Conservation (phyloP, 1,140 invertebrate species). For the Armadillidium nasatum region DNA sequence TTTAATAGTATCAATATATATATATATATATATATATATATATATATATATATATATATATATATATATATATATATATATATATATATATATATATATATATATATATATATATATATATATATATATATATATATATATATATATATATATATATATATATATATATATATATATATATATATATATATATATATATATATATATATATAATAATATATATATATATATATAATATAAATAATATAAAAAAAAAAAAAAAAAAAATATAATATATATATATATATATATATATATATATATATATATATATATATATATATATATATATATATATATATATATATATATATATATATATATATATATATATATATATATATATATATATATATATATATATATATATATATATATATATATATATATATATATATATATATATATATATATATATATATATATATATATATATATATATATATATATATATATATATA, state of each 20-base stretch:
- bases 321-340: slow-evolving; percentile 23
- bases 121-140: neutral
- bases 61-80: no score
- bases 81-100: no score
- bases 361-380: slow-evolving; percentile 20
- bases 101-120: neutral
- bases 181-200: neutral
- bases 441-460: slow-evolving; percentile 20
- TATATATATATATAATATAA: no score
- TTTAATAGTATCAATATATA: no score
- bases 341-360: slow-evolving; percentile 21
- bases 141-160: neutral
- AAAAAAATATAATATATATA: neutral
- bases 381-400: slow-evolving; percentile 23
- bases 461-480: slow-evolving; percentile 1
- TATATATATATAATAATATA: neutral
- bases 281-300: slow-evolving; percentile 2
- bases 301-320: slow-evolving; percentile 4
- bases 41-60: no score
- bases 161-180: neutral
- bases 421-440: neutral
- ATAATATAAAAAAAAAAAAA: no score
- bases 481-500: neutral
- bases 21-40: no score
- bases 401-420: slow-evolving; percentile 2